These are phyloP conservation scores for Isoperla grammatica DNA, from an alignment of 2,888 invertebrate species.

Conservation along the genomic window DNA sequence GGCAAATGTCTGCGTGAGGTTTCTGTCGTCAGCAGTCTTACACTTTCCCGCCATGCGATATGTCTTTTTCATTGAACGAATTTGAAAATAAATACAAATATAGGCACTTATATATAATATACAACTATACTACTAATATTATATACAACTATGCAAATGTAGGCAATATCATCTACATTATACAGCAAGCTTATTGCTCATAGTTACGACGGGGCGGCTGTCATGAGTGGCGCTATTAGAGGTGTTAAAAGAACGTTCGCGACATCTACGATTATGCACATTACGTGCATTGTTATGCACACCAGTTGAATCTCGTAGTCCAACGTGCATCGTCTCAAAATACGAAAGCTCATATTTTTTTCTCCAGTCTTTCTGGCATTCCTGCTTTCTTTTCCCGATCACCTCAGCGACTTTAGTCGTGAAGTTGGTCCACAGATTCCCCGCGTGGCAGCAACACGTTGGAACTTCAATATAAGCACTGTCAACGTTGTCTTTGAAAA, in stretches of 20 bases:
- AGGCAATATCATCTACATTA: no score
- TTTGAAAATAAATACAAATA: no score
- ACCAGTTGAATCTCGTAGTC: constrained; percentile 33
- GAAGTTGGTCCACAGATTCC: constrained; percentile 28
- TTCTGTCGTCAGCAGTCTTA: no score
- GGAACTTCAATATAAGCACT: constrained; percentile 30
- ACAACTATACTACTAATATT: no score
- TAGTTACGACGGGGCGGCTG: constrained; percentile 36
- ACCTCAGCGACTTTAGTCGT: constrained; percentile 31
- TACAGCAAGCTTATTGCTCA: constrained; percentile 35
- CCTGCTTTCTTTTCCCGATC: constrained; percentile 35
- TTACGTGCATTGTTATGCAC: constrained; percentile 35
- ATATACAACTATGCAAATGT: no score
- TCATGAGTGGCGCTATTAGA: constrained; percentile 31
- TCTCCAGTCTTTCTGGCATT: constrained; percentile 34
- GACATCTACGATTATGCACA: constrained; percentile 32
- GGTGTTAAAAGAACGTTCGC: constrained; percentile 37
- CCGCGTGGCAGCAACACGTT: constrained; percentile 23
- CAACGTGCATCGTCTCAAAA: constrained; percentile 33
- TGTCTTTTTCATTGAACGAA: no score
- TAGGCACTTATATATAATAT: no score
- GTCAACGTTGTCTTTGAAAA: constrained; percentile 32
- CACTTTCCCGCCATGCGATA: no score
- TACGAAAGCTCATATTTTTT: constrained; percentile 36
- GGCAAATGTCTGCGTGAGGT: no score